These are phyloP conservation scores for Empis livida DNA, from an alignment of 2,888 invertebrate genomes.

Conservation along the genomic window DNA sequence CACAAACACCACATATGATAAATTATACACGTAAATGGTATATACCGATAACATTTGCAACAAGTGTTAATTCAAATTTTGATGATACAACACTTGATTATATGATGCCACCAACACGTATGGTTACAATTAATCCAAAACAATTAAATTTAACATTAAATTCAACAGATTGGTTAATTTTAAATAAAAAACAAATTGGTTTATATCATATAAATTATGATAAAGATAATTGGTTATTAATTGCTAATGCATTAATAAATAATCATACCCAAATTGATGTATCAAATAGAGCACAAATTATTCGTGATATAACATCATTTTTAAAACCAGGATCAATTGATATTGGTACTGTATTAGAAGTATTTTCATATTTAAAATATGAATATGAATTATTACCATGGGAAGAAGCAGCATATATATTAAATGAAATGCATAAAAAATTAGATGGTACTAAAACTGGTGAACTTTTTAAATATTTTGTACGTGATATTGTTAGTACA, in stretches of 20 bases:
- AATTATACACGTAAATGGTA: slow-evolving; percentile 23
- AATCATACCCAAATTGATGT: slow-evolving; percentile 53
- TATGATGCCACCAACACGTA: slow-evolving; percentile 24
- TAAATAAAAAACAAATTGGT: slow-evolving; percentile 31
- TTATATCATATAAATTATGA: slow-evolving; percentile 60
- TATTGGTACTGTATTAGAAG: slow-evolving; percentile 38
- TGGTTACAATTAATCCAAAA: slow-evolving; percentile 18
- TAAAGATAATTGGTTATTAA: slow-evolving; percentile 45
- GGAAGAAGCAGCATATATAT: slow-evolving; percentile 39
- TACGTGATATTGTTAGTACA: not conserved
- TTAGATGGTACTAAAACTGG: not conserved
- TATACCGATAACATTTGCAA: slow-evolving; percentile 32
- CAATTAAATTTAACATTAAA: slow-evolving; percentile 21
- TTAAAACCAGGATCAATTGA: slow-evolving; percentile 47
- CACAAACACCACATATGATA: slow-evolving; percentile 33
- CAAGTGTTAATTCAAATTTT: slow-evolving; percentile 19
- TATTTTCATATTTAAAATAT: slow-evolving; percentile 43
- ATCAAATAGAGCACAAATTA: slow-evolving; percentile 69
- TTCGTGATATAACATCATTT: slow-evolving; percentile 60
- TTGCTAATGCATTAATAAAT: slow-evolving; percentile 48
- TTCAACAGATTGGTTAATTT: slow-evolving; percentile 28
- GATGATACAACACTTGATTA: slow-evolving; percentile 23
- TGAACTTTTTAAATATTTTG: not conserved
- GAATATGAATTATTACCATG: slow-evolving; percentile 59
- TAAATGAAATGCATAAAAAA: not conserved